Conservation (phyloP, 2,797 vertebrate species). For the Tiaroga cobitis region DNA sequence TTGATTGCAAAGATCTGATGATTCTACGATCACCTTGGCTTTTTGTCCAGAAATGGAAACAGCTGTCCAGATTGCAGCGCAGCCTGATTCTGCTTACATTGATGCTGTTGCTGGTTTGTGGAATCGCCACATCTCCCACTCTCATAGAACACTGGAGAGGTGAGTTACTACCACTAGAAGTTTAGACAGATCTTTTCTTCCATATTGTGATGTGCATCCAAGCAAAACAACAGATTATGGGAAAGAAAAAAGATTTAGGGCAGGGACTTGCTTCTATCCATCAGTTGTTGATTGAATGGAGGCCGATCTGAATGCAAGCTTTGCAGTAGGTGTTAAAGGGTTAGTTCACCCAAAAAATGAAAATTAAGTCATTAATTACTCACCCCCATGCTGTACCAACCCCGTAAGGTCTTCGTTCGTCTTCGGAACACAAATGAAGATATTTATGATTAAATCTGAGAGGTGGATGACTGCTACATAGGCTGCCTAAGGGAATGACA, state of each 20-base stretch:
- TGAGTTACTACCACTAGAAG: no score
- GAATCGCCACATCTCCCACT: slow-evolving; percentile 77
- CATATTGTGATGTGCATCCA: no score
- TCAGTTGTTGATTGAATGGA: background rate
- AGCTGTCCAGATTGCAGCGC: slow-evolving; percentile 90
- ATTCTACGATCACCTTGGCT: slow-evolving; percentile 21
- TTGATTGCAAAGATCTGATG: background rate
- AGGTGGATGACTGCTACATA: no score
- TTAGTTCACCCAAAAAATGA: no score
- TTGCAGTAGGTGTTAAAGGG: background rate
- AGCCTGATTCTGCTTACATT: slow-evolving; percentile 83
- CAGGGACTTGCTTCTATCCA: background rate
- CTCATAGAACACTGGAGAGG: slow-evolving; percentile 81
- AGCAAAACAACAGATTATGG: background rate
- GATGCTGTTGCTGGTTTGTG: slow-evolving; percentile 79
- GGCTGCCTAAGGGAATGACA: no score
- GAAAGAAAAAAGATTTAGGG: background rate
- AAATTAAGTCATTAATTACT: no score
- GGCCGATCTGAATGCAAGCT: background rate
- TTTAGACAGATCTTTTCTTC: no score
- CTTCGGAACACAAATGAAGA: no score
- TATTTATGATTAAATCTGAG: no score
- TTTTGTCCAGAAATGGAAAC: slow-evolving; percentile 91
- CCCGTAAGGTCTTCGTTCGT: no score
- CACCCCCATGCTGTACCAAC: no score